These are phyloP conservation scores for Megastigmus dorsalis DNA, from an alignment of 2,888 invertebrate genomes.

Conservation along the genomic window DNA sequence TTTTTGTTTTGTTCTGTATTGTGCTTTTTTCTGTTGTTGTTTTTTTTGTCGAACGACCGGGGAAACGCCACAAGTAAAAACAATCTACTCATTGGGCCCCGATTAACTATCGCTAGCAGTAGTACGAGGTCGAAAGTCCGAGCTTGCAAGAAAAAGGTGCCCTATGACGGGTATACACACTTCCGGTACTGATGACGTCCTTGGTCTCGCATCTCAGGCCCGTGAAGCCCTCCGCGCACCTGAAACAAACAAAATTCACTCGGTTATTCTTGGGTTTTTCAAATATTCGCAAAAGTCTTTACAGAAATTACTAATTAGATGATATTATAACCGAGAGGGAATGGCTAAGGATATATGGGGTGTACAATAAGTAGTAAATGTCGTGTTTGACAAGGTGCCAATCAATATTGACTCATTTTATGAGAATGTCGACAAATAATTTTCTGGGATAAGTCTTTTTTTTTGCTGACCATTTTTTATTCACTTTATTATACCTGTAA, in stretches of 20 bases:
- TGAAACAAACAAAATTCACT: slow-evolving; percentile 67
- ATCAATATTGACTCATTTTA: too few relatives aligned
- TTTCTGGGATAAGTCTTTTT: too few relatives aligned
- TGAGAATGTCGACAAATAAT: too few relatives aligned
- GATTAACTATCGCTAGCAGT: slow-evolving; percentile 80
- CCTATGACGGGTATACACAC: slow-evolving; percentile 81
- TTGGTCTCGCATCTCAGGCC: slow-evolving; percentile 88
- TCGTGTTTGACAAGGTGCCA: too few relatives aligned
- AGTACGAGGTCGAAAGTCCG: slow-evolving; percentile 85
- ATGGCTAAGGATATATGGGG: too few relatives aligned
- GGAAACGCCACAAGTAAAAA: slow-evolving; percentile 55
- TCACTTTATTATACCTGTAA: too few relatives aligned
- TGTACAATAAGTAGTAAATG: too few relatives aligned
- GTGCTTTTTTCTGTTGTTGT: background rate
- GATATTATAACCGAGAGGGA: too few relatives aligned
- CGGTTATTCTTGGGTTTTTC: too few relatives aligned
- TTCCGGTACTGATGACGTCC: slow-evolving; percentile 84
- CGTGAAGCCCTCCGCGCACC: slow-evolving; percentile 87
- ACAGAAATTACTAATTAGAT: too few relatives aligned
- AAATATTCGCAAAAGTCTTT: too few relatives aligned
- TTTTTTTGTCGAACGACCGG: slow-evolving; percentile 47
- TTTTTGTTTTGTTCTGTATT: background rate
- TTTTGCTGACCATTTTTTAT: too few relatives aligned
- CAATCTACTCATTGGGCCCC: slow-evolving; percentile 68
- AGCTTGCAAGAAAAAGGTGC: slow-evolving; percentile 85